Conservation (phyloP, 2,797 vertebrate species). For the Limosa lapponica region DNA sequence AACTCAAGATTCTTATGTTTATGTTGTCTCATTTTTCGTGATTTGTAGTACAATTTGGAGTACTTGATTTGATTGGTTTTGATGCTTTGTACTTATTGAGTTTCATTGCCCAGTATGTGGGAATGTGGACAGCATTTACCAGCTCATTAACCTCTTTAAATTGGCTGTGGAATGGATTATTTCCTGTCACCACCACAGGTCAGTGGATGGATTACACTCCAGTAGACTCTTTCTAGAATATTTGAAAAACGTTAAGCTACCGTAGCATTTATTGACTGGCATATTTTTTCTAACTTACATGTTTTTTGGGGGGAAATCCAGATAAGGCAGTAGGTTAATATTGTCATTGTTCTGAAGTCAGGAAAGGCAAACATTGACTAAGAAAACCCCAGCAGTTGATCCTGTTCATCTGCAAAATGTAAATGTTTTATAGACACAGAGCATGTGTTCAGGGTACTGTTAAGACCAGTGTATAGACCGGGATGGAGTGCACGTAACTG, state of each 20-base stretch:
- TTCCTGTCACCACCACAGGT: slow-evolving; percentile 35
- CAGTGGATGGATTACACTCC: neutral
- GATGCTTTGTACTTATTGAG: slow-evolving; percentile 21
- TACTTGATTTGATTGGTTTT: neutral
- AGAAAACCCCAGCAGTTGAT: neutral
- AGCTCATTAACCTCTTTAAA: slow-evolving; percentile 64
- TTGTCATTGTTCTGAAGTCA: neutral
- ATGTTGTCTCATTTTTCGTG: slow-evolving; percentile 22
- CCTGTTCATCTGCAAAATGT: neutral
- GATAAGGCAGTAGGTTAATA: neutral
- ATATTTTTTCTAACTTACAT: neutral
- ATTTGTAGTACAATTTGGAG: slow-evolving; percentile 18
- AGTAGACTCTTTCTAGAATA: neutral
- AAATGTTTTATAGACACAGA: neutral
- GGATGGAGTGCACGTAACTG: fast-evolving
- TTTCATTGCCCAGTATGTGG: slow-evolving; percentile 47
- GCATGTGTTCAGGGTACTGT: neutral
- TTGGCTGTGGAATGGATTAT: slow-evolving; percentile 11
- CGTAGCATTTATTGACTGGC: neutral
- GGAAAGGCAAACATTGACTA: neutral
- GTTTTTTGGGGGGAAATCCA: fast-evolving
- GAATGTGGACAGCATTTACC: slow-evolving; percentile 45
- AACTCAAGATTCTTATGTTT: slow-evolving; percentile 16
- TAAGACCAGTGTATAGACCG: neutral
- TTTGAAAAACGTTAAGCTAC: neutral